These are phyloP conservation scores for Ciconia maguari DNA, from an alignment of 2,113 vertebrate genomes.

Conservation along the genomic window DNA sequence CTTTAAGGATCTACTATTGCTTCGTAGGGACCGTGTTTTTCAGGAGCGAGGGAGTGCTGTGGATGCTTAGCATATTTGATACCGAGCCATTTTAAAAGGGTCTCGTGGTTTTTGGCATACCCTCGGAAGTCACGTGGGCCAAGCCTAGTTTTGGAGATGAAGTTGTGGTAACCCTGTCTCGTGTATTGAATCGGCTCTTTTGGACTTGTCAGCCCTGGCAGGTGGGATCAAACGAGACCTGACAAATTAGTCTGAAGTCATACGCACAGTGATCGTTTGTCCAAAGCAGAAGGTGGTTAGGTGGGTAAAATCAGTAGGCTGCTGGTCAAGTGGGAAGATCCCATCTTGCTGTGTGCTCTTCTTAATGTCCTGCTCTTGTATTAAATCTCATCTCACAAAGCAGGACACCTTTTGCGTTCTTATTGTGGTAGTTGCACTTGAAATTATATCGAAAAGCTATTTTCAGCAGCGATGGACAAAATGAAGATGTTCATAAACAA, in stretches of 20 bases:
- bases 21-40: neutral
- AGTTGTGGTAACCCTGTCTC: neutral
- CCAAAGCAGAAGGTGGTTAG: neutral
- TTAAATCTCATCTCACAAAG: neutral
- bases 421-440: neutral
- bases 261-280: fast-evolving
- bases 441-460: neutral
- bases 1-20: neutral
- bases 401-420: neutral
- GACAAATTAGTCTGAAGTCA: neutral
- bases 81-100: neutral
- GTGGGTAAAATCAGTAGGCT: neutral
- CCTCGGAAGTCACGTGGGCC: neutral
- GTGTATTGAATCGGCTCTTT: neutral
- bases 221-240: neutral
- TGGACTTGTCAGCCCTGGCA: neutral
- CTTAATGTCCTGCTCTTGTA: neutral
- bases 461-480: neutral
- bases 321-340: neutral
- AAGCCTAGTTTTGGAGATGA: neutral
- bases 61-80: neutral
- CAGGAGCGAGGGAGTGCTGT: neutral
- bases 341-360: neutral
- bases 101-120: neutral
- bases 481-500: neutral